phyloP scores from a whole-genome alignment of 2,888 invertebrate genomes.

The Agrilus cyanescens region DNA sequence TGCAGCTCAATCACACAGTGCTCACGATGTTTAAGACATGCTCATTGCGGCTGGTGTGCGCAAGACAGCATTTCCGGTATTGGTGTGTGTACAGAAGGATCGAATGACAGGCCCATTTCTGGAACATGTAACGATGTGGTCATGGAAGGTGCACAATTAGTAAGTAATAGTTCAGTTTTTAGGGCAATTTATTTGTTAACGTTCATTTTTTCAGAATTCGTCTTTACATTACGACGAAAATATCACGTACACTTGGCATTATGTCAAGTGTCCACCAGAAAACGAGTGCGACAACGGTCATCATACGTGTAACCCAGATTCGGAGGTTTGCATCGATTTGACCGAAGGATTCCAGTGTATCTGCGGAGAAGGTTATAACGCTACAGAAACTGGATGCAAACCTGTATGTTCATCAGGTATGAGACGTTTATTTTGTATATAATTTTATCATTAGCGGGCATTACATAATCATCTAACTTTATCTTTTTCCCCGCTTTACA shows the following conservation, averaged over 20 bases:
- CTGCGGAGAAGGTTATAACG: conserved; percentile 64
- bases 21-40: conserved; percentile 72
- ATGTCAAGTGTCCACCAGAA: conserved; percentile 81
- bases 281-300: conserved; percentile 87
- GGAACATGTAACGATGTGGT: conserved; percentile 41
- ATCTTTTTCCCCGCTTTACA: too few relatives aligned
- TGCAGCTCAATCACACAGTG: conserved; percentile 77
- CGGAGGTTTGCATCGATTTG: conserved; percentile 79
- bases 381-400: conserved; percentile 49
- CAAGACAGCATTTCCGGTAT: conserved; percentile 44
- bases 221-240: conserved; percentile 28
- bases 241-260: conserved; percentile 69
- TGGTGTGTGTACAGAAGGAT: conserved; percentile 84
- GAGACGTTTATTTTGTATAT: background rate
- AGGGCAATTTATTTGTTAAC: background rate
- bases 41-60: conserved; percentile 93
- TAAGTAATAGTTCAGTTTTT: conserved; percentile 9
- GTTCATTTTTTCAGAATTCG: background rate
- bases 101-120: conserved; percentile 55
- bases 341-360: conserved; percentile 72
- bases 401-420: conserved; percentile 65
- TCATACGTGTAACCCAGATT: conserved; percentile 76
- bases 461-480: too few relatives aligned
- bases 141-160: conserved; percentile 14
- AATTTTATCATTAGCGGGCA: too few relatives aligned